Conservation (phyloP, 2,888 invertebrate genomes). For the Syritta pipiens region DNA sequence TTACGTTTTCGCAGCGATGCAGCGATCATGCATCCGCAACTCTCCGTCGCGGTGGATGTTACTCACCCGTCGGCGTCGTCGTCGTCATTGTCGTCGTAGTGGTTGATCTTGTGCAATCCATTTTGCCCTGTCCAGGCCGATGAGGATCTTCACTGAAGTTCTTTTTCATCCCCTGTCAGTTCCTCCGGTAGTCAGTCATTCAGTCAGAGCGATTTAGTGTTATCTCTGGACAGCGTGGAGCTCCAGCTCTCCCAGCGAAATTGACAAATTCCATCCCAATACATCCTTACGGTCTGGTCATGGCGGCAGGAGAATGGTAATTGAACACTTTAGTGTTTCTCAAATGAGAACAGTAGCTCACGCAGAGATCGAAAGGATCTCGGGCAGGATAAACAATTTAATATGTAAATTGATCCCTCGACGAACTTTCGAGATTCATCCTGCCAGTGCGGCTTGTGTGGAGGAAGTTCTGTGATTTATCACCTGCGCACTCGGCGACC, state of each 20-base stretch:
- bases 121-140: constrained; percentile 37
- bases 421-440: background rate
- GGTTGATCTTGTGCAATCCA: constrained; percentile 58
- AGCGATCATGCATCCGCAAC: background rate
- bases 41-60: background rate
- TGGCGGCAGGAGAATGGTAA: constrained; percentile 2
- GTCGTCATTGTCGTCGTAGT: constrained; percentile 23
- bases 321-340: constrained; percentile 39
- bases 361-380: constrained; percentile 28
- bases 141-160: constrained; percentile 2
- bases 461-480: constrained; percentile 48
- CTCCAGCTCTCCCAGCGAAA: background rate
- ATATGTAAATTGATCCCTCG: constrained; percentile 47
- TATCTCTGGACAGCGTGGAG: constrained; percentile 51
- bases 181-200: constrained; percentile 63
- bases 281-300: no score
- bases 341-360: constrained; percentile 50
- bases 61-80: background rate
- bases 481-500: background rate
- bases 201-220: constrained; percentile 64
- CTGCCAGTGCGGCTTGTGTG: background rate
- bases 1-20: constrained; percentile 12
- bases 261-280: no score
- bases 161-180: background rate
- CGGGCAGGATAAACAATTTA: constrained; percentile 30